Base-by-base conservation (phyloP, 2,113 vertebrate species). In the Reinhardtius hippoglossoides region DNA sequence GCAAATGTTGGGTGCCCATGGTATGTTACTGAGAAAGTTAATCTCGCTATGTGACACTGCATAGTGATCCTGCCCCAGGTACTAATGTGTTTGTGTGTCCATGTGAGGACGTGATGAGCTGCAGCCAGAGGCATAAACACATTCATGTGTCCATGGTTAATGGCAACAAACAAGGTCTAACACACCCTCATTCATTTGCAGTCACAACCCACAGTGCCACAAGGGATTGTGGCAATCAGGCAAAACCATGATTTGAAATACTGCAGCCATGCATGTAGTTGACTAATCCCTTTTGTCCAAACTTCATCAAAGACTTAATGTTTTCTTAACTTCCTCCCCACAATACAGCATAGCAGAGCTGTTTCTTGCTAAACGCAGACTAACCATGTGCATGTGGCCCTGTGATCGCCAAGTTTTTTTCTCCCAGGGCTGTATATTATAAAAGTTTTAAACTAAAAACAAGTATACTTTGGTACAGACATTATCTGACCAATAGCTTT, bases 81-180 rank as follows among this genome's bases (percentile, higher is more conserved):
- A 40, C 12, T 55, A 7, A 24, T 10, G 12, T 42, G 31, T 31
- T 7, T 31, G 65, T 48, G 48, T 44, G 63, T 60, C 26, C 26
- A 40, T 84, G 68, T 82, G 69, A 84, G 78, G 70, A 40, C 74
- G 65, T 82, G 69, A 85, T 81, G 70, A 79, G 76, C 76, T 68
- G 44, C 67, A 73, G 62, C 76, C 82, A 74, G 67, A 5, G 24
- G 74, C 63, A 40, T 69, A 68, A 81, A 87, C 69, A 79, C 31
- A 73, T 61, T 74, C 20, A 66, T 61, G 46, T 78, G 67, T 75
- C 26, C n/a, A 63, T 5, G 1, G 31, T 5, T 66, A 48, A 85
- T 46, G 37, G 61, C 62, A 20, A 66, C 21, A 10, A 13, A 44
- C 23, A n/a, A 4, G 12, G 9, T 0, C 14, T 20, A 9, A 58